Base-by-base conservation (phyloP, 2,113 vertebrate species). In the Chamaea fasciata region DNA sequence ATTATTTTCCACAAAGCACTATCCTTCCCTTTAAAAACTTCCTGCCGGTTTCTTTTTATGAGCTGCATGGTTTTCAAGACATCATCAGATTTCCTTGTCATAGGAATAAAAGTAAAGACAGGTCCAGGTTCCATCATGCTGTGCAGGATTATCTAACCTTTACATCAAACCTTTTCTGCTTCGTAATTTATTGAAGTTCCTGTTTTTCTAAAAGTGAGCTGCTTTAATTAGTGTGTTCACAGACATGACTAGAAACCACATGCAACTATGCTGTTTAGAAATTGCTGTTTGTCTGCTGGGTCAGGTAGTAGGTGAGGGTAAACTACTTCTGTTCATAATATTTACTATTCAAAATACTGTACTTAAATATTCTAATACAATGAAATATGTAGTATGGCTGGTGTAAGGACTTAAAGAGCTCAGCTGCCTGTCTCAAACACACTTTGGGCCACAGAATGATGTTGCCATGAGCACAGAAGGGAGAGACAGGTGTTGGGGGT, bases 1-100 rank as follows among this genome's bases (percentile, higher is more conserved):
- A 97, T 82, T 96, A 78, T 95, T 97, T 96, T 90, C 92, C 96
- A 87, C 95, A 97, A 97, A 98, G 96, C 63, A 75, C 60, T 89
- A 96, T 90, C 91, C 76, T 98, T 97, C 92, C 91, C 97, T 92
- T 96, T 91, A 97, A 92, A 96, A 94, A 96, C 95, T 97, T 97
- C 97, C 95, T 96, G 96, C 96, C 97, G 95, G 27, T 84, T 97
- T 95, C 87, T 97, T 97, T 98, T 97, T 93, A 98, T 90, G 93
- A 97, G 85, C 70, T n/a, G 23, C 82, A 89, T 96, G 93, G 94
- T 97, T 98, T 98, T 98, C 96, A 97, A 97, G 92, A 97, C 85
- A 94, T 81, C 59, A 39, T 89, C 94, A 97, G 80, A 78, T 96
- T 97, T 82, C 90, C 88, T 55, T 97, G 89, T 93, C 95, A 97